These are phyloP conservation scores for Phaethon lepturus DNA, from an alignment of 2,113 vertebrate genomes.

Conservation along the genomic window DNA sequence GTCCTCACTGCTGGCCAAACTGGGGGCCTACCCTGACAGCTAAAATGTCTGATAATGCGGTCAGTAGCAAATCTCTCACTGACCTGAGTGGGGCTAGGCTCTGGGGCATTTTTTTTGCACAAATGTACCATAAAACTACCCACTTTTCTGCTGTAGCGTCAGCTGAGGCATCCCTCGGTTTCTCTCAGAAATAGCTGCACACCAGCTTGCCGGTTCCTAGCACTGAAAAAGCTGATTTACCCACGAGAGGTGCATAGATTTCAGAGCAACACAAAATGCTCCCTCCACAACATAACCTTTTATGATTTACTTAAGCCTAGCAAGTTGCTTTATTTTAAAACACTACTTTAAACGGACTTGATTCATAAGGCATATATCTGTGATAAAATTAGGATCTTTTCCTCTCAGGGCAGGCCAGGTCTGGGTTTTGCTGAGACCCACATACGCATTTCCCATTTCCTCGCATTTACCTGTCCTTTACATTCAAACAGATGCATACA, in stretches of 20 bases:
- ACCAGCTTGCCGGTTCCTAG: neutral
- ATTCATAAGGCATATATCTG: neutral
- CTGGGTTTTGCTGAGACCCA: neutral
- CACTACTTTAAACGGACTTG: neutral
- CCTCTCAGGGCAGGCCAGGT: neutral
- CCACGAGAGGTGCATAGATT: neutral
- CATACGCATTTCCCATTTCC: neutral
- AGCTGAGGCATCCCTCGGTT: neutral
- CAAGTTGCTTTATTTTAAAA: neutral
- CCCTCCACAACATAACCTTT: neutral
- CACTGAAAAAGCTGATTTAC: neutral
- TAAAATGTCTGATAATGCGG: neutral
- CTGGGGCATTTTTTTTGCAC: neutral
- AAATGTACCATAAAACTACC: neutral
- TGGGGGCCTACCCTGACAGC: fast-evolving
- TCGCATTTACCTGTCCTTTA: neutral
- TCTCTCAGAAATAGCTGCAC: neutral
- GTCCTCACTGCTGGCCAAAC: neutral
- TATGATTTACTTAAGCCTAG: neutral
- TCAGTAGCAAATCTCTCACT: neutral
- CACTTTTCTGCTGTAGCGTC: neutral
- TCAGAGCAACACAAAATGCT: neutral
- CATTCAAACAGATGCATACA: neutral
- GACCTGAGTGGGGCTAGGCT: neutral
- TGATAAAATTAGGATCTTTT: neutral